Base-by-base conservation (phyloP, 92 coral and sea anemone species). In the Palythoa grandis region DNA sequence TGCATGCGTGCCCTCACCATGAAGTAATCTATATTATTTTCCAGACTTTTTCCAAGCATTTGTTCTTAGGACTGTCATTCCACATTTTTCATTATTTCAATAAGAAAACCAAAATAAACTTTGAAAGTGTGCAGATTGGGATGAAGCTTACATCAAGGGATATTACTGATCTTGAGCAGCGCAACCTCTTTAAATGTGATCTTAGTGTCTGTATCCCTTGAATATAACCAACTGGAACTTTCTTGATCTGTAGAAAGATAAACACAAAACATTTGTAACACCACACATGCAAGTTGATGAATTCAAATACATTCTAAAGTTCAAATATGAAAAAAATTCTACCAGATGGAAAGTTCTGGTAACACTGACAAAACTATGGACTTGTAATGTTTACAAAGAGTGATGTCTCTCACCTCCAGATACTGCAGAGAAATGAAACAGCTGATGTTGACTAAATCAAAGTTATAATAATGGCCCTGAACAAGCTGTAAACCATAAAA, bases 131-230 rank as follows among this genome's bases (percentile, higher is more conserved):
- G 50, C 50, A 43, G 50, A 43, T 43, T 43, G 6, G 50, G 50
- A 5, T 17, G 77, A 56, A 52, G 83, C 99, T 93, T 90, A 97
- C 99, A 93, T 88, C 92, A 70, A 96, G 92, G 8, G 98, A 88
- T 80, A 93, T 86, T 20, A 92, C 77, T 25, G 93, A 93, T 52
- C 88, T 89, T 13, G 78, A 77, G 78, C 93, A 91, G 74, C 86
- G 89, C 52, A 97, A 74, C 24, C 91, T 91, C 92, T 77, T 93
- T 47, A 96, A 80, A 72, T 89, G 96, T 13, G 95, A 74, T 56
- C 99, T 89, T 22, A 96, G 89, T 29, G 96, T 87, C 91, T 96
- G 99, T 37, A 96, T 84, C 29, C 99, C 99, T 86, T 75, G 86
- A 60, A 96, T 89, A 53, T 89, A 93, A 40, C 98, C 99, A 37